Base-by-base conservation (phyloP, 1,140 invertebrate species). In the Nautilus pompilius region DNA sequence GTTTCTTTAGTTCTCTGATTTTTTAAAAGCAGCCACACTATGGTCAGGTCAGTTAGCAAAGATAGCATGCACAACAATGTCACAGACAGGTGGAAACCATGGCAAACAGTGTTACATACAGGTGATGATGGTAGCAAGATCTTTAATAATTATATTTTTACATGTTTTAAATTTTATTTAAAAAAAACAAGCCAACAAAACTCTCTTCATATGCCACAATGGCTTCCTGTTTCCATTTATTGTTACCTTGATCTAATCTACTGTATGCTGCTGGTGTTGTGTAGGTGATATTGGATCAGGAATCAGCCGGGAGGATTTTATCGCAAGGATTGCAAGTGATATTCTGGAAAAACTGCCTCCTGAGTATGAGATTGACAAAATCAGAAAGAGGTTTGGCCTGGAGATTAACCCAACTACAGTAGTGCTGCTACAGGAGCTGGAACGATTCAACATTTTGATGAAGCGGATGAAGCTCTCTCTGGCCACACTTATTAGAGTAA, bases 341-440 rank as follows among this genome's bases (percentile, higher is more conserved):
- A 83, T 85, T 33, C 66, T 83, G 13, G 76, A 80, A 53, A 93
- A 91, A 79, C 84, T 95, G 56, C 93, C 93, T 0, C 69, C 76
- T 20, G 83, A 87, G 61, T 94, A 89, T 74, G 91, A 95, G 76
- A 84, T 93, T 3, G 88, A 88, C 81, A 89, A 88, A 80, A 87
- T 94, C 24, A 86, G 89, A 60, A 90, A 90, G 80, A 87, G 88
- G 71, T 91, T 89, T 76, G 91, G 90, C 65, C 80, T 89, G 73
- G 87, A 86, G 64, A 87, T 94, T 49, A 88, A 90, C 3, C 93
- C 93, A 5, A 90, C 90, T 0, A 88, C 90, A 0, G 89, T 94
- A 28, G 93, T 96, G 3, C 81, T 96, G 30, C 85, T 95, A 48
- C 93, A 96, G 86, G 93, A 95, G 80, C 79, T 95, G 22, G 91